Conservation (phyloP, 1,140 invertebrate genomes). For the Lucilia cuprina region DNA sequence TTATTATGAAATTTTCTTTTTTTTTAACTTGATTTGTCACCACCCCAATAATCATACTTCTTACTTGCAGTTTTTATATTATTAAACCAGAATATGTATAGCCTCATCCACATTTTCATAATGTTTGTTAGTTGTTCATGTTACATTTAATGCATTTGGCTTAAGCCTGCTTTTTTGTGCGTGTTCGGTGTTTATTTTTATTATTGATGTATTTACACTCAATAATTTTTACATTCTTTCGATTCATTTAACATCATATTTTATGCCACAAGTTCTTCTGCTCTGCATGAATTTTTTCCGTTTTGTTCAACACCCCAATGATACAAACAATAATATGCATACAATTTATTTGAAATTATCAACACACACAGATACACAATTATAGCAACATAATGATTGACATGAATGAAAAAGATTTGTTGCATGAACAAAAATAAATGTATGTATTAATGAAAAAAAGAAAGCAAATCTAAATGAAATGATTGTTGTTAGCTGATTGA, state of each 20-base stretch:
- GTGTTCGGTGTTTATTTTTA: background rate
- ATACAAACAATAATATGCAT: background rate
- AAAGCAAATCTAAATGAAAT: no score
- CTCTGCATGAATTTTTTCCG: background rate
- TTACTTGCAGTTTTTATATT: no score
- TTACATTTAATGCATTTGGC: background rate
- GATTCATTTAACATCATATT: slow-evolving; percentile 3
- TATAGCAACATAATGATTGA: background rate
- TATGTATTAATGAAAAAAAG: no score
- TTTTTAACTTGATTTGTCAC: no score
- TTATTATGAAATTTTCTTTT: no score
- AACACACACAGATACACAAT: background rate
- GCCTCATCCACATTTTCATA: background rate
- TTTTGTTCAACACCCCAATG: background rate
- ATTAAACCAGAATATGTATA: background rate
- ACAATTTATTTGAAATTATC: background rate
- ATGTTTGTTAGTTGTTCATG: background rate
- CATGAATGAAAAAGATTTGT: background rate
- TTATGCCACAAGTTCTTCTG: background rate
- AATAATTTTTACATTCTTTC: background rate
- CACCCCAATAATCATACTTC: no score
- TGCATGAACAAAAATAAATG: no score
- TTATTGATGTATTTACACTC: background rate
- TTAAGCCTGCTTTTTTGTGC: background rate
- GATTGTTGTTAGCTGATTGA: no score